A percentile compares a stretch with the other conserved stretches of the same genome.
Conservation (phyloP, 1,140 invertebrate species). For the Eupeodes corollae region DNA sequence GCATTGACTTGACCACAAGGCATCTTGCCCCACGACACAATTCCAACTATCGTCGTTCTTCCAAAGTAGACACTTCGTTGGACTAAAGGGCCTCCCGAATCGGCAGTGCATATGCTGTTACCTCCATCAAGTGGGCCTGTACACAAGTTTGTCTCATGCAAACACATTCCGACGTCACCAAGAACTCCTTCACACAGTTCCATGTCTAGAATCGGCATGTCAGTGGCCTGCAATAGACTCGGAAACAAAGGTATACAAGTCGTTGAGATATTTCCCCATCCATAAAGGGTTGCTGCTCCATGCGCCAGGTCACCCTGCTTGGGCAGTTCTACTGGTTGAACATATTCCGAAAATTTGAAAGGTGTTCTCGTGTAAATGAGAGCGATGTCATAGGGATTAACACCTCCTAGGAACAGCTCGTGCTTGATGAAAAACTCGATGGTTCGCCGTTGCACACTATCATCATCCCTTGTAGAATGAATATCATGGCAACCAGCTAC, state of each 20-base stretch:
- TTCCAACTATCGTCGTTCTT: slow-evolving; percentile 27
- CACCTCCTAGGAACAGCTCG: slow-evolving; percentile 29
- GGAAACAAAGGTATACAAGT: slow-evolving; percentile 35
- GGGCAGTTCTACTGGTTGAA: slow-evolving; percentile 37
- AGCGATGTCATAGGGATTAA: slow-evolving; percentile 44
- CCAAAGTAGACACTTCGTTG: slow-evolving; percentile 18
- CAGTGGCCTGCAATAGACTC: slow-evolving; percentile 36
- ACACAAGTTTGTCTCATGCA: slow-evolving; percentile 41
- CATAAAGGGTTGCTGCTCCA: slow-evolving; percentile 39
- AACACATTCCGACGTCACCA: slow-evolving; percentile 21
- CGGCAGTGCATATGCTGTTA: slow-evolving; percentile 40
- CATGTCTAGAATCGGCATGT: slow-evolving; percentile 38
- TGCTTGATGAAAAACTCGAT: slow-evolving; percentile 29
- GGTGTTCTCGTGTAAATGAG: slow-evolving; percentile 39
- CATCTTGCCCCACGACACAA: slow-evolving; percentile 35
- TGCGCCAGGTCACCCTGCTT: slow-evolving; percentile 36
- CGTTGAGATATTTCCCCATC: slow-evolving; percentile 40
- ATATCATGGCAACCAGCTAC: slow-evolving; percentile 33
- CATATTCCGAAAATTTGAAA: slow-evolving; percentile 25
- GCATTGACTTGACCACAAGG: slow-evolving; percentile 45
- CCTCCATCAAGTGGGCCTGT: slow-evolving; percentile 41
- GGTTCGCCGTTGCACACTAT: slow-evolving; percentile 22
- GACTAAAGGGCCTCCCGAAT: slow-evolving; percentile 39
- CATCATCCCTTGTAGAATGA: slow-evolving; percentile 16
- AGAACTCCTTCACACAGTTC: slow-evolving; percentile 25